Percentiles rank a stretch among this genome's conserved stretches.
These are phyloP conservation scores for Pherbina coryleti DNA, from an alignment of 2,888 invertebrate species.

Conservation along the genomic window DNA sequence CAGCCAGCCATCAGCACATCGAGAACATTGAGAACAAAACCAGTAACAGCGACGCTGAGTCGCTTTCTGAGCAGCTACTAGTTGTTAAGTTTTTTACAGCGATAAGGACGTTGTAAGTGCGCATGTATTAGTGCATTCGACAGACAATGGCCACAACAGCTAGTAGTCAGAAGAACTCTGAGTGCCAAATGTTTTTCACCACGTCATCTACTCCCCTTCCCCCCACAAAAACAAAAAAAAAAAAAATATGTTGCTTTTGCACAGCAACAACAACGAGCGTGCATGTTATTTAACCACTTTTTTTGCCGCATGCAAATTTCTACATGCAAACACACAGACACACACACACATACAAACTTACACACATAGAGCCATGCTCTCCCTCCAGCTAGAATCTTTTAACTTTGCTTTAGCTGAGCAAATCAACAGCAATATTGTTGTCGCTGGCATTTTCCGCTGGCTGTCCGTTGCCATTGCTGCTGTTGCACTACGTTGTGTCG, in stretches of 20 bases:
- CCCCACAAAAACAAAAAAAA: neutral
- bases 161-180: constrained; percentile 28
- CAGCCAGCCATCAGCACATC: neutral
- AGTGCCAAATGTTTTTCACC: constrained; percentile 29
- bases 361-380: neutral
- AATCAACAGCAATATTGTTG: neutral
- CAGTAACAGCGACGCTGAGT: neutral
- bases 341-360: neutral
- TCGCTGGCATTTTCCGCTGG: neutral
- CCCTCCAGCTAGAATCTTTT: neutral
- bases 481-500: neutral
- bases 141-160: constrained; percentile 23
- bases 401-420: neutral
- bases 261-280: neutral
- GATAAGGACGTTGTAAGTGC: constrained; percentile 16
- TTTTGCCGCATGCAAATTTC: neutral
- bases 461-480: neutral
- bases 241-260: neutral
- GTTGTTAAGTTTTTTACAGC: neutral
- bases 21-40: neutral
- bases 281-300: constrained; percentile 9
- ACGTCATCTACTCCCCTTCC: neutral
- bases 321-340: neutral
- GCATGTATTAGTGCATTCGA: constrained; percentile 34
- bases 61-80: neutral